Evolutionary conservation across 2,797 vertebrate species (phyloP), one percentile per base, ranked within the genome.

Genomic region (Tapera naevia): DNA sequence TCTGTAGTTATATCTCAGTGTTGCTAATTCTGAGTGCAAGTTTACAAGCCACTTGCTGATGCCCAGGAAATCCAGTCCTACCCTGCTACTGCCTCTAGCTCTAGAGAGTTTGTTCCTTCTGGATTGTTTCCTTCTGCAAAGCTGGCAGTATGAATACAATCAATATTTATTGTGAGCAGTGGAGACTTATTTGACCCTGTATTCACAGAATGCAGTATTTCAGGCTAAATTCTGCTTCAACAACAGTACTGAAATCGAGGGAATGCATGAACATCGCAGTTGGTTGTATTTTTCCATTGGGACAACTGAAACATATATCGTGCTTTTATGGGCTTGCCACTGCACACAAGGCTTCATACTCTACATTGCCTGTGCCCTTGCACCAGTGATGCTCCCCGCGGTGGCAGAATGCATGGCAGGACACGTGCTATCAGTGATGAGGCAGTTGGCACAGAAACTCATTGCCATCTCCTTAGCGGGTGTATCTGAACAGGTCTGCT

Each of bases 371-470:
- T 2, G 5, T 32, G 24, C 18, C 39, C 1, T 7, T 41, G 28
- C 37, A 17, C 9, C 25, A 18, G 71, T 11, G 72, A 17, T 39
- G 22, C 8, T 48, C 46, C 4, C 25, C n/a, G n/a, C 50, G 32
- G 48, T 11, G 76, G 24, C 30, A 64, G 67, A 57, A 28, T 0
- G 25, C 33, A 6, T 1, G 12, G 8, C 32, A 11, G 0, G 0
- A 80, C 17, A 50, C 23, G 0, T 0, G 1, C n/a, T 1, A 2
- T 22, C 10, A 2, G 12, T 7, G 16, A 7, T 2, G 22, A 61
- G 32, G 67, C 13, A 1, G 4, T 25, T n/a, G 32, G 14, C 9
- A 73, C 58, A 60, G 19, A 72, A 58, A 57, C 53, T 3, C 8
- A 69, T 12, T 56, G 32, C 10, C 50, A 21, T 8, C 19, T 37